Evolutionary conservation across 2,888 invertebrate species (phyloP).

Genomic region (Helicoverpa assulta): DNA sequence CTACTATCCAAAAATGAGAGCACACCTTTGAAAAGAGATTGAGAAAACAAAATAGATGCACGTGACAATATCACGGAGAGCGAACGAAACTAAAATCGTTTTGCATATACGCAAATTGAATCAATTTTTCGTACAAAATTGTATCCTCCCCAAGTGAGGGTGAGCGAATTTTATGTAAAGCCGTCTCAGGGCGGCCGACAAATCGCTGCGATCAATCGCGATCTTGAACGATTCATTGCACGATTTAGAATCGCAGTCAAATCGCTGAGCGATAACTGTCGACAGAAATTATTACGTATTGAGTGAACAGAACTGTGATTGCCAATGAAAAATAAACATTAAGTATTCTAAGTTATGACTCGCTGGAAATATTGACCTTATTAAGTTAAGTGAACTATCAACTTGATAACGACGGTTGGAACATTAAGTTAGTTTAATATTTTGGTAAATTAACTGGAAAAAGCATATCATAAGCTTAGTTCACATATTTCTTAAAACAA

Average conservation of each 20-base stretch:
- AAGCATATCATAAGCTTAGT: too few species aligned
- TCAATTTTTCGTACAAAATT: constrained; percentile 83
- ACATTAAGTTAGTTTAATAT: not conserved
- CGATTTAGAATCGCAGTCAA: constrained; percentile 62
- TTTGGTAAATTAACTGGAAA: not conserved
- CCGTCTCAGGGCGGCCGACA: constrained; percentile 65
- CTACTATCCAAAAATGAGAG: constrained; percentile 15
- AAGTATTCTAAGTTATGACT: not conserved
- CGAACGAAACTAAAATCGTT: constrained; percentile 74
- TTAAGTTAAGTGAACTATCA: not conserved
- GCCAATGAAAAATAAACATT: constrained; percentile 41
- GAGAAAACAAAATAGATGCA: constrained; percentile 50
- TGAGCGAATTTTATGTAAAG: constrained; percentile 62
- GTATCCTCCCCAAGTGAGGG: constrained; percentile 67
- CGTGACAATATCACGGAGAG: constrained; percentile 54
- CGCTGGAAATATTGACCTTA: not conserved
- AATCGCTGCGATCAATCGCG: constrained; percentile 68
- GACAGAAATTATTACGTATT: constrained; percentile 49
- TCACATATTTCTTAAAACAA: too few species aligned
- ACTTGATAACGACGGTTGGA: not conserved
- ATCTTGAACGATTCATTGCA: constrained; percentile 62
- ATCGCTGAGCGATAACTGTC: constrained; percentile 57
- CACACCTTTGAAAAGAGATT: constrained; percentile 29
- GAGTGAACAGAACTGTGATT: constrained; percentile 46
- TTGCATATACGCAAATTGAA: constrained; percentile 82